These are phyloP conservation scores for Chroicocephalus ridibundus DNA, from an alignment of 2,113 vertebrate genomes.

Conservation along the genomic window DNA sequence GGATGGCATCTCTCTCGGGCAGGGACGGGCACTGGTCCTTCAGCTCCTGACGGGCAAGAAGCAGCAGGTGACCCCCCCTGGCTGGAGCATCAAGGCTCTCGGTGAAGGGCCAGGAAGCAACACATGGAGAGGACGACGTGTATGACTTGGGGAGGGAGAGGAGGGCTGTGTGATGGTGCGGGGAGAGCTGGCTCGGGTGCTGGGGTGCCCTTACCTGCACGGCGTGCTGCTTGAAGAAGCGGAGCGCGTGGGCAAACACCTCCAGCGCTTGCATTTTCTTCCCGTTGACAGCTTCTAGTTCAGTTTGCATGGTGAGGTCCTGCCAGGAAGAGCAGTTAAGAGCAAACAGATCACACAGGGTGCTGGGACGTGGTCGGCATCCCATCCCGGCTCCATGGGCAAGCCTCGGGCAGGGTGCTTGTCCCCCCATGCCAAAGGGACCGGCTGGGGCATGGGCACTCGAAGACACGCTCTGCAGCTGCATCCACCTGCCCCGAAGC, in stretches of 20 bases:
- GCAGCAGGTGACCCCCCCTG: no score
- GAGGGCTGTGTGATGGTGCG: accelerated
- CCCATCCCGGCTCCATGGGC: accelerated
- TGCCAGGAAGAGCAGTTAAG: not conserved
- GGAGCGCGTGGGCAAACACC: slow-evolving; percentile 90
- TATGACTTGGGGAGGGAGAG: not conserved
- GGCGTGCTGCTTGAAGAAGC: slow-evolving; percentile 91
- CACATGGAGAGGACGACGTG: accelerated
- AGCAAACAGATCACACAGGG: accelerated
- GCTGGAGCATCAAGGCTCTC: accelerated
- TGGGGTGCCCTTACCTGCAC: slow-evolving; percentile 78
- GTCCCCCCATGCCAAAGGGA: accelerated
- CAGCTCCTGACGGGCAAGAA: slow-evolving; percentile 79
- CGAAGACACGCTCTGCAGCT: accelerated
- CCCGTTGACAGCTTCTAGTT: slow-evolving; percentile 90
- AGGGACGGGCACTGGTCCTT: slow-evolving; percentile 84
- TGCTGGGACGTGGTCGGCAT: accelerated
- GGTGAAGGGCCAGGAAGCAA: not conserved
- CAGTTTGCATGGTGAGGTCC: slow-evolving; percentile 85
- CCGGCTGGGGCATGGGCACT: not conserved
- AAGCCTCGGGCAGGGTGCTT: accelerated
- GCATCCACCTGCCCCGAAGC: not conserved
- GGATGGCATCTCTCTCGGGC: slow-evolving; percentile 77
- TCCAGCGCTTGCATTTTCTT: slow-evolving; percentile 86
- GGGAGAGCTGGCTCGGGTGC: not conserved